Conservation (phyloP, 2,888 invertebrate genomes). For the Eilema griseolum region DNA sequence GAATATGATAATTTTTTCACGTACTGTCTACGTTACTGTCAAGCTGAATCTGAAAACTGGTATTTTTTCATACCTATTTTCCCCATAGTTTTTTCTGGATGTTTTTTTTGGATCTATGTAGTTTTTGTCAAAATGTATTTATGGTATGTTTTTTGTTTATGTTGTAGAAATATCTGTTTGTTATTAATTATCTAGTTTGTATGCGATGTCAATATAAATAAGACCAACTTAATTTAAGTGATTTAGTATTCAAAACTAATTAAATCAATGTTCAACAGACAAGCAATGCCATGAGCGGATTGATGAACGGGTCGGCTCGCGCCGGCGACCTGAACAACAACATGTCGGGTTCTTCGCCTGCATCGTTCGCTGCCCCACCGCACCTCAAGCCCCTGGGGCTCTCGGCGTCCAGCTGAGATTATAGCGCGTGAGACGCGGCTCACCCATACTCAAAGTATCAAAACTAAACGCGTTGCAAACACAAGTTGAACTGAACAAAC, state of each 20-base stretch:
- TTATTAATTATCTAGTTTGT: background rate
- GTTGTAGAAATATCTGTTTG: background rate
- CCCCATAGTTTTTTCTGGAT: too few species aligned
- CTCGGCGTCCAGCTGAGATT: conserved; percentile 89
- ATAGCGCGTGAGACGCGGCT: conserved; percentile 79
- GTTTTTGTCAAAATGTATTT: too few species aligned
- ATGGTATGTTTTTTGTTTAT: too few species aligned
- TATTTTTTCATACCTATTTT: too few species aligned
- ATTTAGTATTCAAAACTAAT: conserved; percentile 34
- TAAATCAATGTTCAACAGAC: conserved; percentile 66
- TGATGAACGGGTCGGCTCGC: conserved; percentile 86
- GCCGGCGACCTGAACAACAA: conserved; percentile 90
- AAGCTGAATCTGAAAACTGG: too few species aligned
- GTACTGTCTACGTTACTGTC: too few species aligned
- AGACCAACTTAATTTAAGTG: conserved; percentile 16
- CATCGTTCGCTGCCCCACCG: conserved; percentile 80
- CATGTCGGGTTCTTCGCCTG: conserved; percentile 87
- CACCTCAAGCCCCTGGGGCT: conserved; percentile 88
- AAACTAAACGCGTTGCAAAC: conserved; percentile 64
- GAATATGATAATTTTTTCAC: too few species aligned
- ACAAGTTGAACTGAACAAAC: conserved; percentile 34
- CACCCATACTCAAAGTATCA: conserved; percentile 83
- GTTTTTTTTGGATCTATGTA: too few species aligned
- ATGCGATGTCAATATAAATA: background rate
- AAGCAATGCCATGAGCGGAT: conserved; percentile 77